Evolutionary conservation across 2,113 vertebrate genomes (phyloP).

Genomic region (Myiopsitta monachus): DNA sequence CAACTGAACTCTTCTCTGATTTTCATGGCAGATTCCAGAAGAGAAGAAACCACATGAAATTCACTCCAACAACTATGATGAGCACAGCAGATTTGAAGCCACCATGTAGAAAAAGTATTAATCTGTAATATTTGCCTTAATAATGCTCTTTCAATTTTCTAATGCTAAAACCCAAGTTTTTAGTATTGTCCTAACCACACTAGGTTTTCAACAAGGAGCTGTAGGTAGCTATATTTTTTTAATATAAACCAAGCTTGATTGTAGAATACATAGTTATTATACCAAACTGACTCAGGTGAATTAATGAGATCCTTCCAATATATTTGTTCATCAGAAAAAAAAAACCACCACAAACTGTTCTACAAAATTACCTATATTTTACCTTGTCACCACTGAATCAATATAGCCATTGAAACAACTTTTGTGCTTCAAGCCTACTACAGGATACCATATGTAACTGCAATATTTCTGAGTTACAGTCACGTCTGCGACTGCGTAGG

Average conservation of each 20-base stretch:
- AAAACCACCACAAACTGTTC: neutral
- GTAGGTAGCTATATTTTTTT: neutral
- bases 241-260: neutral
- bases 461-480: neutral
- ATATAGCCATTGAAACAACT: neutral
- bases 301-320: neutral
- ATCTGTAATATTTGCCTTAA: neutral
- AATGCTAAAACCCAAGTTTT: neutral
- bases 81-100: slow-evolving; percentile 25
- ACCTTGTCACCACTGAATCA: neutral
- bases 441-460: neutral
- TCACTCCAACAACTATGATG: neutral
- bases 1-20: neutral
- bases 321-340: neutral
- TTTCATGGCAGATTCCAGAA: slow-evolving; percentile 58
- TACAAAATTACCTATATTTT: neutral
- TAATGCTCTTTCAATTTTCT: neutral
- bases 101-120: slow-evolving; percentile 18
- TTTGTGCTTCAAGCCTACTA: neutral
- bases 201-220: neutral
- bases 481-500: neutral
- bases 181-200: neutral
- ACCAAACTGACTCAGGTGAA: neutral
- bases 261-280: neutral
- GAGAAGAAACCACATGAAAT: neutral